These are phyloP conservation scores for Lissonota sp. DNA, from an alignment of 2,888 invertebrate species.

Conservation along the genomic window DNA sequence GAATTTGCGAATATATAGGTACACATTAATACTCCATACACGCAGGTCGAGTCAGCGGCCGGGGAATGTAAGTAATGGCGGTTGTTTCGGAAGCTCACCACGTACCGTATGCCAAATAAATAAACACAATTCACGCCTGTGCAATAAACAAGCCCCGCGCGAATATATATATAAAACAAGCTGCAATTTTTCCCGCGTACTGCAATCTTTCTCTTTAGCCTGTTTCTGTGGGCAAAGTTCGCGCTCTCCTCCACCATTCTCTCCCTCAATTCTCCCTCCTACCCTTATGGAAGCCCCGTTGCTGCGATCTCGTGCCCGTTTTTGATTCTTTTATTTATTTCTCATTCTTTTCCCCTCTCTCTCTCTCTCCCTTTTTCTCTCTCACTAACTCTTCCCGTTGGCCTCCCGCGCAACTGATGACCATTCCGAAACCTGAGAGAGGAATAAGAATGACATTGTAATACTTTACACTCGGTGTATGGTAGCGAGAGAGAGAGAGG, in stretches of 20 bases:
- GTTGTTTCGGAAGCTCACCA: constrained; percentile 72
- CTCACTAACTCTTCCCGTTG: constrained; percentile 19
- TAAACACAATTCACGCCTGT: constrained; percentile 71
- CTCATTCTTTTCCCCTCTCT: constrained; percentile 28
- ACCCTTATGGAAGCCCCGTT: constrained; percentile 20
- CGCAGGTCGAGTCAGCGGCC: constrained; percentile 56
- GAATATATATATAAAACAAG: constrained; percentile 64
- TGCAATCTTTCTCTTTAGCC: constrained; percentile 66
- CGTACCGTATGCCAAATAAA: constrained; percentile 74
- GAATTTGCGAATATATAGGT: constrained; percentile 42
- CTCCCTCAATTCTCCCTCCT: not conserved
- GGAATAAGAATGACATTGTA: constrained; percentile 66
- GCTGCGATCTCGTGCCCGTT: constrained; percentile 46
- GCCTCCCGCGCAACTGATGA: constrained; percentile 60
- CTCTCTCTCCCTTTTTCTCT: constrained; percentile 29
- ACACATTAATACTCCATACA: constrained; percentile 25
- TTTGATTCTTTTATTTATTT: constrained; percentile 39
- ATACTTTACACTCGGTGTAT: constrained; percentile 58
- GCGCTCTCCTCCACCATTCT: constrained; percentile 40
- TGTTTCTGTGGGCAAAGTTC: constrained; percentile 60
- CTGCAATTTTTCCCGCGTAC: constrained; percentile 65
- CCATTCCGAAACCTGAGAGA: constrained; percentile 59
- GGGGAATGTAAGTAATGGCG: constrained; percentile 68
- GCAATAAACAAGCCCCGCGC: constrained; percentile 72
- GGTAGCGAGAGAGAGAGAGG: constrained; percentile 35